These are phyloP conservation scores for Corythoichthys intestinalis DNA, from an alignment of 2,113 vertebrate genomes.

Conservation along the genomic window DNA sequence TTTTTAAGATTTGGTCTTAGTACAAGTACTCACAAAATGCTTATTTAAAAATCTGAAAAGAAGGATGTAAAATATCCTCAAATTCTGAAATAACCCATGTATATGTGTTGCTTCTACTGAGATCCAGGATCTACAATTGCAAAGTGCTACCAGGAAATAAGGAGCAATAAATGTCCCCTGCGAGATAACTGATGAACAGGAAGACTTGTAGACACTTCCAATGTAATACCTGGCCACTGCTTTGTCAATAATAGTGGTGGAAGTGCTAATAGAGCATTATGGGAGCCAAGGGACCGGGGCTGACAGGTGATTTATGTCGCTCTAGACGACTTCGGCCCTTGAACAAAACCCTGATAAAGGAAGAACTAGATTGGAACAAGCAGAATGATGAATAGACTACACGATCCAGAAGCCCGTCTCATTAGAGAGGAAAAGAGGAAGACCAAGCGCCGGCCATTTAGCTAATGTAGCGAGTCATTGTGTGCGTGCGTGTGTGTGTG, in stretches of 20 bases:
- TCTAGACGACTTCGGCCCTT: slow-evolving; percentile 90
- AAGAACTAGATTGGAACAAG: slow-evolving; percentile 94
- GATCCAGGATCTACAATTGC: slow-evolving; percentile 4
- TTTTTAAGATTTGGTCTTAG: too few relatives aligned
- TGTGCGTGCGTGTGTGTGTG: slow-evolving; percentile 42
- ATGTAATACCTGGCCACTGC: slow-evolving; percentile 77
- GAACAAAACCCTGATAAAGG: slow-evolving; percentile 92
- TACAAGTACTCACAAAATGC: too few relatives aligned
- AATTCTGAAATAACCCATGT: too few relatives aligned
- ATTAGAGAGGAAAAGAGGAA: slow-evolving; percentile 79
- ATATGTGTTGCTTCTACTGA: not conserved
- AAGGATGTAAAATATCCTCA: too few relatives aligned
- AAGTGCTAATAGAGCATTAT: slow-evolving; percentile 93
- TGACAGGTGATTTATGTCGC: slow-evolving; percentile 93
- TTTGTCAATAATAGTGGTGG: slow-evolving; percentile 81
- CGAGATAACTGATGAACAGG: slow-evolving; percentile 20
- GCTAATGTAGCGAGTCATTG: slow-evolving; percentile 96
- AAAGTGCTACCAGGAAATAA: slow-evolving; percentile 18
- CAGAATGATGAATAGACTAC: slow-evolving; percentile 99
- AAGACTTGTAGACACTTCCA: slow-evolving; percentile 18
- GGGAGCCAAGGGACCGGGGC: slow-evolving; percentile 73
- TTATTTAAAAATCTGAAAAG: too few relatives aligned
- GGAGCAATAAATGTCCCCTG: slow-evolving; percentile 24
- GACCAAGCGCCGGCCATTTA: slow-evolving; percentile 77
- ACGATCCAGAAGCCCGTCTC: slow-evolving; percentile 90